Conservation (phyloP, 2,888 invertebrate genomes). For the Ochropacha duplaris region DNA sequence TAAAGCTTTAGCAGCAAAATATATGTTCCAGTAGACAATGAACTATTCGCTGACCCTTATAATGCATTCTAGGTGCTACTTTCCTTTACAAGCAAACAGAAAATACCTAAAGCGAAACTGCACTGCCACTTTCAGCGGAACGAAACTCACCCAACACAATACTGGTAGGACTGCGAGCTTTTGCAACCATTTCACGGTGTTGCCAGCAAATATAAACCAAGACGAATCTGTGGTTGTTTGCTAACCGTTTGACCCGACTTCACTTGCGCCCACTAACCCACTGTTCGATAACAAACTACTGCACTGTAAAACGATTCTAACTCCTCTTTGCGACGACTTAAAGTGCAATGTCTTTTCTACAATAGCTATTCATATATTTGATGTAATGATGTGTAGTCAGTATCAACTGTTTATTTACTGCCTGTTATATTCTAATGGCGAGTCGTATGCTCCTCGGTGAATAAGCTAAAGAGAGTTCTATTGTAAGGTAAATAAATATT, state of each 20-base stretch:
- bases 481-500: constrained; percentile 31
- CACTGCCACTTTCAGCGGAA: constrained; percentile 49
- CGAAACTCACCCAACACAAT: constrained; percentile 51
- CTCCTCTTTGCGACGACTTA: constrained; percentile 47
- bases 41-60: constrained; percentile 9
- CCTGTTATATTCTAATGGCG: constrained; percentile 38
- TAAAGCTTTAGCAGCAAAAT: not conserved
- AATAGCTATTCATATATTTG: constrained; percentile 66
- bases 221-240: constrained; percentile 69
- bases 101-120: constrained; percentile 32
- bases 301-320: constrained; percentile 40
- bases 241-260: constrained; percentile 75
- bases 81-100: constrained; percentile 15
- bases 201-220: constrained; percentile 61
- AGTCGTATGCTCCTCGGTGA: constrained; percentile 40
- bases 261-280: constrained; percentile 76
- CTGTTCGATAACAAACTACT: constrained; percentile 60
- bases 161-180: constrained; percentile 48
- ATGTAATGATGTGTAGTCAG: constrained; percentile 77
- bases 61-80: constrained; percentile 17
- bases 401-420: constrained; percentile 81
- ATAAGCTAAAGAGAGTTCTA: constrained; percentile 38
- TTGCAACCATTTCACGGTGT: constrained; percentile 66
- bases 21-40: not conserved
- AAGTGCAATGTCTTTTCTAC: constrained; percentile 62